phyloP scores from a whole-genome alignment of 2,113 vertebrate genomes.

The Zosterops hypoxanthus region DNA sequence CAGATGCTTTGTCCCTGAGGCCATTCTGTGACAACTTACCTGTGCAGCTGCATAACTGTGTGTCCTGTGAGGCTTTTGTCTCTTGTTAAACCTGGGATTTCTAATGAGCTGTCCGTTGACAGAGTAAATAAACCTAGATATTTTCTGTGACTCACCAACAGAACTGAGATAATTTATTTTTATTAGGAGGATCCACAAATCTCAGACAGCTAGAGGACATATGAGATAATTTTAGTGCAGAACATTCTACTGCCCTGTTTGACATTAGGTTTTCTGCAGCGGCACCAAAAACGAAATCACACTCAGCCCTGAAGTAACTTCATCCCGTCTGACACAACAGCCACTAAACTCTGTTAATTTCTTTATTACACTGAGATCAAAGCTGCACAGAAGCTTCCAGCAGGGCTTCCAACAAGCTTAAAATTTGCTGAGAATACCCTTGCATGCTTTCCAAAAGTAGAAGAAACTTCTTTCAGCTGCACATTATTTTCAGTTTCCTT shows the following conservation, averaged over 20 bases:
- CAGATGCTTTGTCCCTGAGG: neutral
- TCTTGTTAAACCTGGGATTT: neutral
- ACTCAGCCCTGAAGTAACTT: neutral
- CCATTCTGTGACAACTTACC: neutral
- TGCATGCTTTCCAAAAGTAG: neutral
- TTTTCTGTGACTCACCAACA: neutral
- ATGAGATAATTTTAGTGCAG: neutral
- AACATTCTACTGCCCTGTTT: neutral
- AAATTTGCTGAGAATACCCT: neutral
- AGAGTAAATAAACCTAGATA: neutral
- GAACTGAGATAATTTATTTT: neutral
- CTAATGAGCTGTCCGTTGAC: neutral
- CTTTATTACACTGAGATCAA: neutral
- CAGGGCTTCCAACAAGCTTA: neutral
- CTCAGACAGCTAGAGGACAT: neutral
- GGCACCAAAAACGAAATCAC: neutral
- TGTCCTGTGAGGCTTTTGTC: neutral
- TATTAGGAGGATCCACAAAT: neutral
- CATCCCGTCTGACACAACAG: neutral
- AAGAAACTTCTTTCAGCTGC: neutral
- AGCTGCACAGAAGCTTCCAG: neutral
- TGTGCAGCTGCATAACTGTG: neutral
- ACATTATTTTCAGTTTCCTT: neutral
- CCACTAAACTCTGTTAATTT: neutral
- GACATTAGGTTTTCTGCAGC: neutral